Conservation (phyloP, 2,797 vertebrate species). For the Aulostomus chinensis region DNA sequence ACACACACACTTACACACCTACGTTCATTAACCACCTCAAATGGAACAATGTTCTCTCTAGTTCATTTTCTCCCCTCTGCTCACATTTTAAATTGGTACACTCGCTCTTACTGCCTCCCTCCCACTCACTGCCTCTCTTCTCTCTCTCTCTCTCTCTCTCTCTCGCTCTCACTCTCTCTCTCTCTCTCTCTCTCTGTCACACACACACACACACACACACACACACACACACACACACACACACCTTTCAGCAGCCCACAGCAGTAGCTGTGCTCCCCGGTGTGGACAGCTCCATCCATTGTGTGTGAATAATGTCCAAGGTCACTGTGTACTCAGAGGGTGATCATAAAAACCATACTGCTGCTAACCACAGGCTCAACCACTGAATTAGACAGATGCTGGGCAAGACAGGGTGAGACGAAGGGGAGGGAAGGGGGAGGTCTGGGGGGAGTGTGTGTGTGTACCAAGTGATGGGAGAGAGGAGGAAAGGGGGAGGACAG, state of each 20-base stretch:
- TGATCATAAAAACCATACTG: constrained; percentile 77
- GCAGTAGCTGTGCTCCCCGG: constrained; percentile 48
- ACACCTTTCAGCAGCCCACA: constrained; percentile 44
- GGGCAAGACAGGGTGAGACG: constrained; percentile 40
- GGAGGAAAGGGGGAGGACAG: neutral
- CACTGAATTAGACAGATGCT: constrained; percentile 70
- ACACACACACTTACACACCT: constrained; percentile 1
- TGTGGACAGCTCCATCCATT: constrained; percentile 76
- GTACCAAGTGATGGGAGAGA: neutral
- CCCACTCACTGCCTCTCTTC: constrained; percentile 2
- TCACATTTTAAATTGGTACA: constrained; percentile 61
- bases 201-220: constrained; percentile 7
- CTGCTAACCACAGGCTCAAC: constrained; percentile 68
- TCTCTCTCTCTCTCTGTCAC: too few relatives aligned
- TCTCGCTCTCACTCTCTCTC: constrained; percentile 15
- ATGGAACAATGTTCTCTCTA: constrained; percentile 32
- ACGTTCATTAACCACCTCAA: constrained; percentile 33
- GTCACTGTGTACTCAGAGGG: constrained; percentile 76
- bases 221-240: constrained; percentile 18
- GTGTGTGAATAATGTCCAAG: constrained; percentile 80
- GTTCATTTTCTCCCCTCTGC: constrained; percentile 45
- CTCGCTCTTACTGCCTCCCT: constrained; percentile 47
- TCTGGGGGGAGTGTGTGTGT: constrained; percentile 12
- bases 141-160: constrained; percentile 39
- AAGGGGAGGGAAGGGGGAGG: constrained; percentile 38